Evolutionary conservation across 2,797 vertebrate genomes (phyloP).

Genomic region (Xenentodon cancila): DNA sequence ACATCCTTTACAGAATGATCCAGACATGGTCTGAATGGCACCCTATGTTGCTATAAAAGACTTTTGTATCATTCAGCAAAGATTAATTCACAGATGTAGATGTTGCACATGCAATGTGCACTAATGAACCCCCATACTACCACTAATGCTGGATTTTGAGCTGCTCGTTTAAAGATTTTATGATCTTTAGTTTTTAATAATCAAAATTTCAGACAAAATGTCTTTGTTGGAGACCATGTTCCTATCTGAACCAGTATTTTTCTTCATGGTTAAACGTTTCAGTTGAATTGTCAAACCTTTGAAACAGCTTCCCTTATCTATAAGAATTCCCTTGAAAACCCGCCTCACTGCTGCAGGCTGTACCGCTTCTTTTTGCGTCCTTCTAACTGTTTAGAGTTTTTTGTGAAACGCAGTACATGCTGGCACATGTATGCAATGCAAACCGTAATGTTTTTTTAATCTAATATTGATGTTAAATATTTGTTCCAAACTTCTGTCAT

Average conservation of each 20-base stretch:
- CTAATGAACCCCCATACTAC: no score
- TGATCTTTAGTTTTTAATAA: no score
- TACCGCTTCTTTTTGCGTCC: not conserved
- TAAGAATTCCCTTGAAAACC: conserved; percentile 2
- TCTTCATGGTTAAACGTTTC: conserved; percentile 1
- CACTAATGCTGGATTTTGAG: no score
- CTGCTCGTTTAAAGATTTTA: no score
- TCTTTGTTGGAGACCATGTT: conserved; percentile 10
- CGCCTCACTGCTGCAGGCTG: conserved; percentile 11
- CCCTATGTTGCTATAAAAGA: no score
- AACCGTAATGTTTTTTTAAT: not conserved
- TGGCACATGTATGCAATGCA: not conserved
- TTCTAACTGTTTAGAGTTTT: conserved; percentile 11
- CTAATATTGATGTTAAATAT: not conserved
- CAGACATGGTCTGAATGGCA: no score
- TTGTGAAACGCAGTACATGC: not conserved
- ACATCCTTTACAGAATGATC: no score
- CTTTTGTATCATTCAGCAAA: no score
- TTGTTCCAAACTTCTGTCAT: not conserved
- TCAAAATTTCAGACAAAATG: not conserved
- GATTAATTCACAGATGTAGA: no score
- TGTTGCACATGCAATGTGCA: no score
- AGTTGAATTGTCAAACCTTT: conserved; percentile 19
- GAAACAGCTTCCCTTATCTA: conserved; percentile 9
- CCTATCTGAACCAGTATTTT: conserved; percentile 16